phyloP scores from a whole-genome alignment of 2,113 vertebrate species.

The Clarias gariepinus region DNA sequence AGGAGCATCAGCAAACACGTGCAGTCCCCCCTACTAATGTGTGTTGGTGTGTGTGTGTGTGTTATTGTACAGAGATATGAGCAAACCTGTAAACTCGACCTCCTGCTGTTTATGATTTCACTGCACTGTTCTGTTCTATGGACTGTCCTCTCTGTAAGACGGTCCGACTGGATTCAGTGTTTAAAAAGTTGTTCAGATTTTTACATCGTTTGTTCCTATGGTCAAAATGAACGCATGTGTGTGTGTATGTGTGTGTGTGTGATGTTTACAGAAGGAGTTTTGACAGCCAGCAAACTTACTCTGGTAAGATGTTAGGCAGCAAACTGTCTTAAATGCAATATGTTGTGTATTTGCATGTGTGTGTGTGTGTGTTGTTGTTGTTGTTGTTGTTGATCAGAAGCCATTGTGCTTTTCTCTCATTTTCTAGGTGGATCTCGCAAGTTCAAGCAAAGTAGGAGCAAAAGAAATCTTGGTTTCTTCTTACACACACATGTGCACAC shows the following conservation, averaged over 20 bases:
- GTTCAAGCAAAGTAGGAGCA: conserved; percentile 87
- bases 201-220: neutral
- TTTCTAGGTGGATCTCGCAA: conserved; percentile 78
- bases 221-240: neutral
- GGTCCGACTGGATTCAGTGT: too few relatives aligned
- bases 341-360: conserved; percentile 22
- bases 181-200: neutral
- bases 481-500: conserved; percentile 66
- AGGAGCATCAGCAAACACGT: conserved; percentile 3
- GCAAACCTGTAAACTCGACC: conserved; percentile 21
- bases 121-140: neutral
- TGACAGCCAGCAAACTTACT: conserved; percentile 57
- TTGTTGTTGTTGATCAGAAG: neutral
- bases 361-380: conserved; percentile 12
- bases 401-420: conserved; percentile 57
- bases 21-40: neutral
- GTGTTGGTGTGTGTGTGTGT: conserved; percentile 24
- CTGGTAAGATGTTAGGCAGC: conserved; percentile 54
- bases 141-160: neutral
- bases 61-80: conserved; percentile 46
- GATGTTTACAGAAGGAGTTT: conserved; percentile 45
- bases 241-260: conserved; percentile 32
- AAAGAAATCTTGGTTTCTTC: conserved; percentile 51
- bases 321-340: neutral
- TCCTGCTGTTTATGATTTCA: conserved; percentile 27